Conservation (phyloP, 2,888 invertebrate genomes). For the Dasypolia templi region DNA sequence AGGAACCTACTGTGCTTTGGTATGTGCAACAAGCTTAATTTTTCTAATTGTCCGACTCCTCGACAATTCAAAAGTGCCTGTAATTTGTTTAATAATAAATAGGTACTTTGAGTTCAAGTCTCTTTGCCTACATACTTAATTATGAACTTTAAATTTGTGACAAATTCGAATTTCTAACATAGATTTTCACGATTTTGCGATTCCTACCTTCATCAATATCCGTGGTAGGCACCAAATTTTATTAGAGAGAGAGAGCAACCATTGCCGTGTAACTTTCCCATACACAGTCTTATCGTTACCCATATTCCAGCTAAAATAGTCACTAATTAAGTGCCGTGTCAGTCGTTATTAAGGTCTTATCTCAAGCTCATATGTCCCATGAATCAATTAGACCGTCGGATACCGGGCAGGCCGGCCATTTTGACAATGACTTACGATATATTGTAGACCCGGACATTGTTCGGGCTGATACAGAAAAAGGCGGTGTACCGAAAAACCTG, state of each 20-base stretch:
- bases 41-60: not conserved
- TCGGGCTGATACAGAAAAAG: slow-evolving; percentile 64
- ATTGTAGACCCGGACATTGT: slow-evolving; percentile 63
- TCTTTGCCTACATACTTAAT: not conserved
- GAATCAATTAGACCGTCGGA: slow-evolving; percentile 78
- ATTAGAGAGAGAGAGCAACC: slow-evolving; percentile 47
- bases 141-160: not conserved
- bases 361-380: slow-evolving; percentile 76
- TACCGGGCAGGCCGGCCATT: slow-evolving; percentile 64
- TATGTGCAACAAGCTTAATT: not conserved
- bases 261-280: slow-evolving; percentile 54
- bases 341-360: slow-evolving; percentile 78
- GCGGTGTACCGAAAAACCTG: slow-evolving; percentile 66
- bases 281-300: slow-evolving; percentile 65
- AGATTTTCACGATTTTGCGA: not conserved
- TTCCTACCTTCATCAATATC: not conserved
- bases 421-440: slow-evolving; percentile 72
- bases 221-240: slow-evolving; percentile 49
- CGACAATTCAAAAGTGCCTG: not conserved
- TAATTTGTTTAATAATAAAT: not conserved
- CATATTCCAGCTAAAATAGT: slow-evolving; percentile 68
- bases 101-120: not conserved
- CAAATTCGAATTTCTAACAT: not conserved
- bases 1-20: not conserved
- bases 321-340: slow-evolving; percentile 77